Percentiles rank a stretch among this genome's conserved stretches.
phyloP scores from a whole-genome alignment of 2,113 vertebrate species.

The Rutilus rutilus region DNA sequence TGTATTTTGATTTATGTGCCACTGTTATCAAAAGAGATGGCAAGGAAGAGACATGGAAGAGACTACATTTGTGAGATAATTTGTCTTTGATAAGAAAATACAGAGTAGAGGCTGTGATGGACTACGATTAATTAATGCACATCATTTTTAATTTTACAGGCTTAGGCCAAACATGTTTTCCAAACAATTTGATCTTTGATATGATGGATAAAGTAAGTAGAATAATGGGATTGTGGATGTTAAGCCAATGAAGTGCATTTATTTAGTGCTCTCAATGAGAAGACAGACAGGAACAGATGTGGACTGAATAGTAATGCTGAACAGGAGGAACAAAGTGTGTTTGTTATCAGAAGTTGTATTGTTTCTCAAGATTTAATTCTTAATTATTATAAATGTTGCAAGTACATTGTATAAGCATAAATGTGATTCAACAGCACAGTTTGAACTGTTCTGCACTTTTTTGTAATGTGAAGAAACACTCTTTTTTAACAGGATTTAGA shows the following conservation, averaged over 20 bases:
- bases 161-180: neutral
- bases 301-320: neutral
- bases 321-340: neutral
- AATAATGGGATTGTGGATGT: neutral
- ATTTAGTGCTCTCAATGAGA: neutral
- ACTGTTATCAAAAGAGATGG: neutral
- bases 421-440: neutral
- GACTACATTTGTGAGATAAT: neutral
- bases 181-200: neutral
- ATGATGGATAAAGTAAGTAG: neutral
- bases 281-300: neutral
- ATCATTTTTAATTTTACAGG: neutral
- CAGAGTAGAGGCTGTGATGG: neutral
- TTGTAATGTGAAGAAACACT: constrained; percentile 3
- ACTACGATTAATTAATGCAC: neutral
- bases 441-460: neutral
- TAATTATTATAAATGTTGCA: neutral
- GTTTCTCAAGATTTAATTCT: neutral
- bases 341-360: neutral
- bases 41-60: neutral
- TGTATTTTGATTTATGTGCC: neutral
- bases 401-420: neutral
- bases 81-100: neutral
- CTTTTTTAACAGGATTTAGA: neutral
- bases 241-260: neutral